Conservation (phyloP, 2,888 invertebrate species). For the Oeneis ivallda region DNA sequence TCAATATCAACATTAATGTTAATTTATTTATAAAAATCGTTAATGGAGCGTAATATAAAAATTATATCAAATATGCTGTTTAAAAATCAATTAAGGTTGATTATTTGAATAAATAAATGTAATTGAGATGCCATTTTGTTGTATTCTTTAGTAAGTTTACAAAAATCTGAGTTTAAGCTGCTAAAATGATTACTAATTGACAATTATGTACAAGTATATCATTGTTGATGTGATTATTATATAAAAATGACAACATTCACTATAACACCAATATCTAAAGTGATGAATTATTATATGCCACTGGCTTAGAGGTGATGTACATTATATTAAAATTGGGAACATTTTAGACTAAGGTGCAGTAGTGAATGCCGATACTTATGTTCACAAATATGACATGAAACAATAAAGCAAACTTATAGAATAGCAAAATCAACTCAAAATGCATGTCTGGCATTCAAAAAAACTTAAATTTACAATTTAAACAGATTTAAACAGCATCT, state of each 20-base stretch:
- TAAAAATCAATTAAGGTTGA: background rate
- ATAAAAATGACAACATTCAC: conserved; percentile 5
- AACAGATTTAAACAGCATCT: conserved; percentile 68
- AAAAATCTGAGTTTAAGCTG: background rate
- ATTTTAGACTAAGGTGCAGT: conserved; percentile 4
- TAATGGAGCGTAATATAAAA: background rate
- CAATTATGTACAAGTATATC: conserved; percentile 7
- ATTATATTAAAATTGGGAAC: background rate
- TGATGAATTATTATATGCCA: conserved; percentile 13
- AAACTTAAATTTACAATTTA: conserved; percentile 55
- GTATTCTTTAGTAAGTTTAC: background rate
- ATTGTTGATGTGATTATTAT: conserved; percentile 6
- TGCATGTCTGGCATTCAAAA: conserved; percentile 70
- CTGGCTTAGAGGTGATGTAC: background rate
- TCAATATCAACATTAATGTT: background rate
- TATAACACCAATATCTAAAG: conserved; percentile 19
- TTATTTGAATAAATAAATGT: background rate
- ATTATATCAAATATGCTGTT: background rate
- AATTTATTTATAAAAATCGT: background rate
- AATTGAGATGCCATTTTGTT: too few relatives aligned
- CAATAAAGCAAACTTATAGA: conserved; percentile 25
- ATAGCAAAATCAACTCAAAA: conserved; percentile 59
- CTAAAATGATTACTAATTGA: background rate
- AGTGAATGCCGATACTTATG: background rate
- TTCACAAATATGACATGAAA: background rate